A percentile compares a stretch with the other conserved stretches of the same genome.
These are phyloP conservation scores for Rhynchophorus ferrugineus DNA, from an alignment of 1,140 invertebrate genomes.

Conservation along the genomic window DNA sequence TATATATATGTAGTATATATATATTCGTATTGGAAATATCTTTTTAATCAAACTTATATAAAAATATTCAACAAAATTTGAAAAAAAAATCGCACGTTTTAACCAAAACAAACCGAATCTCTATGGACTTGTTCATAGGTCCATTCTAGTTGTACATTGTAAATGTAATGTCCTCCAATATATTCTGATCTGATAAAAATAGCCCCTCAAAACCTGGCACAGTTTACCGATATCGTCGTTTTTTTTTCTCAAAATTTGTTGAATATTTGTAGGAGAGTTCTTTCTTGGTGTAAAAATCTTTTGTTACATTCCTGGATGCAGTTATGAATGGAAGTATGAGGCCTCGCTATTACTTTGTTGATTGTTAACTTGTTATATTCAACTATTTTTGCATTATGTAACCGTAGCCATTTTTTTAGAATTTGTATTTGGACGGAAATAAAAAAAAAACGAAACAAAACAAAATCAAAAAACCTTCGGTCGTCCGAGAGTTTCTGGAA, in stretches of 20 bases:
- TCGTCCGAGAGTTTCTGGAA: too few species aligned
- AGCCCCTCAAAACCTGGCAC: too few species aligned
- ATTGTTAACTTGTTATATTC: conserved; percentile 35
- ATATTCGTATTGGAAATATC: too few species aligned
- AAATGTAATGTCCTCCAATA: too few species aligned
- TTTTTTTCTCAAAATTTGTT: conserved; percentile 20
- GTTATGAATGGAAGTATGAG: conserved; percentile 21
- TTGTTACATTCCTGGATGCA: conserved; percentile 33
- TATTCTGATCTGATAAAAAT: too few species aligned
- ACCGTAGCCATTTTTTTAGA: neutral
- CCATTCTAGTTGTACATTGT: too few species aligned
- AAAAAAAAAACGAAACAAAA: neutral
- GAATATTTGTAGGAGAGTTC: conserved; percentile 26
- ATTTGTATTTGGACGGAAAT: neutral
- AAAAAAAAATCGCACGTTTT: too few species aligned
- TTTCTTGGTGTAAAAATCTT: conserved; percentile 26
- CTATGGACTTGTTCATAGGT: too few species aligned
- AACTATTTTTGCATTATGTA: conserved; percentile 16
- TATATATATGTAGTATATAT: too few species aligned
- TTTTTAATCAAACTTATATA: too few species aligned
- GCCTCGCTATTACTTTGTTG: conserved; percentile 33
- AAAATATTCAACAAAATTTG: neutral
- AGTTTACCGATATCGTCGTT: neutral
- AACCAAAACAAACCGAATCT: too few species aligned
- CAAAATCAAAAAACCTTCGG: conserved; percentile 2